Evolutionary conservation across 2,797 vertebrate genomes (phyloP).

Genomic region (Hoplostethus mediterraneus): DNA sequence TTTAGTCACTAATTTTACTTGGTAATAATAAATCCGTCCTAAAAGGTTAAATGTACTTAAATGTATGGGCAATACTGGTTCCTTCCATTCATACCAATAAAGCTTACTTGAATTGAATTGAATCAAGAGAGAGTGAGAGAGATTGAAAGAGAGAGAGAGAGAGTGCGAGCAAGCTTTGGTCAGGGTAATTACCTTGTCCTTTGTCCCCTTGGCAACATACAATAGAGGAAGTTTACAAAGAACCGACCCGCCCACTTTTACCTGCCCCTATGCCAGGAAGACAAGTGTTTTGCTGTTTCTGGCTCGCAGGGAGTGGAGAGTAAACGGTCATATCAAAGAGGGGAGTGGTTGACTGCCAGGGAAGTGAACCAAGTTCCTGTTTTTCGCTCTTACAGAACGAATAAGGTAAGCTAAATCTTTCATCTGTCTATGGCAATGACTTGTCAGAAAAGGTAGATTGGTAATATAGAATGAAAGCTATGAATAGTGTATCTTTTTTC

Average conservation of each 20-base stretch:
- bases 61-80: too few relatives aligned
- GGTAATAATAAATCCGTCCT: constrained; percentile 58
- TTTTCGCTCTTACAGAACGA: constrained; percentile 40
- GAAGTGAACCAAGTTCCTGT: constrained; percentile 42
- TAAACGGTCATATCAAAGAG: constrained; percentile 33
- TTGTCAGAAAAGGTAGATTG: not conserved
- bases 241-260: constrained; percentile 73
- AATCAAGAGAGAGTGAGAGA: not conserved
- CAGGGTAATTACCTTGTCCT: constrained; percentile 48
- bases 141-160: not conserved
- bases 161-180: constrained; percentile 52
- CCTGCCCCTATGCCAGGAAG: constrained; percentile 57
- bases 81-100: too few relatives aligned
- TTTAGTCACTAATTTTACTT: constrained; percentile 14
- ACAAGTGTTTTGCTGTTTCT: constrained; percentile 26
- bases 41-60: constrained; percentile 18
- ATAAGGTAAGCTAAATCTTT: constrained; percentile 67
- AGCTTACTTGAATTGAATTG: too few relatives aligned
- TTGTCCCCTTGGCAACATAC: constrained; percentile 68
- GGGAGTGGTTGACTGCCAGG: constrained; percentile 32
- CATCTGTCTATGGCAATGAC: not conserved
- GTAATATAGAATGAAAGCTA: not conserved
- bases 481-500: not conserved
- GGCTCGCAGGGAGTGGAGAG: constrained; percentile 60
- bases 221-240: constrained; percentile 77